Conservation (phyloP, 30 jellyfish, hydroid and myxozoan genomes). For the Aurelia sp. region DNA sequence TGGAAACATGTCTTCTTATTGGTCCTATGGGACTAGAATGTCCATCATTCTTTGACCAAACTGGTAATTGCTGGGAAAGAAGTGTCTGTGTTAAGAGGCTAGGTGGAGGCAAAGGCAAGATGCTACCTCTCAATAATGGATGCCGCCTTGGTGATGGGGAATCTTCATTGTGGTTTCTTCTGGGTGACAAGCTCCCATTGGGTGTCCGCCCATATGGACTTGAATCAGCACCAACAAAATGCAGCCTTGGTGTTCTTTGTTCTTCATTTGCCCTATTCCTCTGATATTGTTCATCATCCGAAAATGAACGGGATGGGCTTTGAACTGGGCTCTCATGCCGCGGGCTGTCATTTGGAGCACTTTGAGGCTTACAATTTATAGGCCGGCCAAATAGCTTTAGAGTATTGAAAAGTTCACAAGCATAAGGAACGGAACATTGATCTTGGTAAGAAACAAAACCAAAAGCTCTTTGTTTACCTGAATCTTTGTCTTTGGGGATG, state of each 20-base stretch:
- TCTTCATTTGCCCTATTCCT: constrained; percentile 6
- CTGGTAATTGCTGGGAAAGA: too few species aligned
- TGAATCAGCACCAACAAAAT: constrained; percentile 9
- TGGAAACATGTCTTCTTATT: too few species aligned
- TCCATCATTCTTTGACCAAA: too few species aligned
- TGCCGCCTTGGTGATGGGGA: too few species aligned
- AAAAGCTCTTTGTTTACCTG: constrained; percentile 77
- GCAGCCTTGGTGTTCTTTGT: constrained; percentile 11
- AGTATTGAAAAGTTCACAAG: constrained; percentile 86
- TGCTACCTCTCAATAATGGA: too few species aligned
- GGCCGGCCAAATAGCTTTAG: constrained; percentile 81
- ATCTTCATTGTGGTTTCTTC: constrained; percentile 6
- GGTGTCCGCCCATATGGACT: constrained; percentile 49
- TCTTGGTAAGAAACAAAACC: constrained; percentile 86
- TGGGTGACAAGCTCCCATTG: background rate
- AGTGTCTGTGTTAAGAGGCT: too few species aligned
- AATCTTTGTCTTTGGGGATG: constrained; percentile 79
- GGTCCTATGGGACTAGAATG: too few species aligned
- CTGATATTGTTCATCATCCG: constrained; percentile 8
- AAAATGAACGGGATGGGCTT: constrained; percentile 11
- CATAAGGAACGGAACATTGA: constrained; percentile 75
- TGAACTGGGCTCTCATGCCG: constrained; percentile 10
- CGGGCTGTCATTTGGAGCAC: background rate
- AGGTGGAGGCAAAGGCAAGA: too few species aligned
- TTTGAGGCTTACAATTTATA: constrained; percentile 86